A percentile compares a stretch with the other conserved stretches of the same genome.
Evolutionary conservation across 2,113 vertebrate genomes (phyloP).

Genomic region (Ginglymostoma cirratum): DNA sequence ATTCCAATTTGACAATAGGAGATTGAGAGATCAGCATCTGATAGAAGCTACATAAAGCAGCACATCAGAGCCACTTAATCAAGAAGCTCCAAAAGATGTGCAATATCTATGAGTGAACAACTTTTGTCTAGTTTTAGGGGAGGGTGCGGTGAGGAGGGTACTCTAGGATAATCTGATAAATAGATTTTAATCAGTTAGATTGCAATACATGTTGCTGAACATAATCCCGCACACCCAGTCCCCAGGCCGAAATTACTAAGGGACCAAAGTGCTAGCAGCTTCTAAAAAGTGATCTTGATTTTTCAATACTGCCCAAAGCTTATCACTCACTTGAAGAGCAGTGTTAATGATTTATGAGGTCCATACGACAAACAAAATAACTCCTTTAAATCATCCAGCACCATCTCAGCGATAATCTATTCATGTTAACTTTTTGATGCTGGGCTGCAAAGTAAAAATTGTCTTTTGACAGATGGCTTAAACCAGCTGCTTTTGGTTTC

Average conservation of each 20-base stretch:
- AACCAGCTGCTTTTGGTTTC: not conserved
- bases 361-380: not conserved
- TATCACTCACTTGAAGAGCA: not conserved
- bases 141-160: not conserved
- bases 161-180: not conserved
- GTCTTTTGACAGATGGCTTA: not conserved
- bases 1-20: not conserved
- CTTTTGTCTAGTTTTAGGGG: not conserved
- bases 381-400: not conserved
- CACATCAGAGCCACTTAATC: not conserved
- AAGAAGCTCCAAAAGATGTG: not conserved
- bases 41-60: not conserved
- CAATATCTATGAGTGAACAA: not conserved
- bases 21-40: not conserved
- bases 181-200: not conserved
- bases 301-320: not conserved
- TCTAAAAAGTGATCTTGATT: not conserved
- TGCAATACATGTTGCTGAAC: not conserved
- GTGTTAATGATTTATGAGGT: constrained; percentile 7
- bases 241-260: not conserved
- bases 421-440: not conserved
- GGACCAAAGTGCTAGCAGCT: not conserved
- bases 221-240: not conserved
- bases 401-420: not conserved
- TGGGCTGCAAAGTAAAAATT: not conserved